phyloP scores from a whole-genome alignment of 2,113 vertebrate genomes.

The Marmota monax region DNA sequence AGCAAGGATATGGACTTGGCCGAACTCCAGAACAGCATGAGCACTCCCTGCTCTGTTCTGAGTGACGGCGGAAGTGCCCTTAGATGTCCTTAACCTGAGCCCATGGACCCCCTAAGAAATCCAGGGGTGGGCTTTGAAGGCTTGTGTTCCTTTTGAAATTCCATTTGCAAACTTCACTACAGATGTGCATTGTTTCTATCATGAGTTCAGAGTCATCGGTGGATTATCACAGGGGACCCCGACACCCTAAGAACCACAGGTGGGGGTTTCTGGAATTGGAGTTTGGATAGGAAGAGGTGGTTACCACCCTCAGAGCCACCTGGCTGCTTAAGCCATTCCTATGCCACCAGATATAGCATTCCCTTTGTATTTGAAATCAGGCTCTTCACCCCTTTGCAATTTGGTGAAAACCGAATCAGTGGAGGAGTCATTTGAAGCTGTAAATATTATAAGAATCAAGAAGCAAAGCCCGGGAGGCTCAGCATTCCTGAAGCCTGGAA shows the following conservation, averaged over 20 bases:
- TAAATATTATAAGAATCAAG: neutral
- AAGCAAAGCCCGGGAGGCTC: neutral
- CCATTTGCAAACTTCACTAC: neutral
- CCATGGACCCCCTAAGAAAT: neutral
- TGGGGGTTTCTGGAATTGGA: neutral
- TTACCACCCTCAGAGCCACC: neutral
- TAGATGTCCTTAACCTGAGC: neutral
- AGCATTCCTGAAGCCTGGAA: conserved; percentile 48
- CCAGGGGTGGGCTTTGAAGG: neutral
- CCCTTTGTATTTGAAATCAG: neutral
- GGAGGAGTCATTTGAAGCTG: neutral
- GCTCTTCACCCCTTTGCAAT: neutral
- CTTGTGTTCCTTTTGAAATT: neutral
- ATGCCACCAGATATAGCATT: fast-evolving
- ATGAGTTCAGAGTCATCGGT: fast-evolving
- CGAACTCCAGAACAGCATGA: neutral
- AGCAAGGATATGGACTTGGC: neutral
- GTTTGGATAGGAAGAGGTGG: neutral
- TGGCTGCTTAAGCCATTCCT: fast-evolving
- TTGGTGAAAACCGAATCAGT: neutral
- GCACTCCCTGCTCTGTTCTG: neutral
- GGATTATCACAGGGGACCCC: neutral
- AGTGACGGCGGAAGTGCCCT: fast-evolving
- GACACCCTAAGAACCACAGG: neutral
- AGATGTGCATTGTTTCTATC: neutral